Evolutionary conservation across 2,113 vertebrate species (phyloP).

Genomic region (Nanorana parkeri): DNA sequence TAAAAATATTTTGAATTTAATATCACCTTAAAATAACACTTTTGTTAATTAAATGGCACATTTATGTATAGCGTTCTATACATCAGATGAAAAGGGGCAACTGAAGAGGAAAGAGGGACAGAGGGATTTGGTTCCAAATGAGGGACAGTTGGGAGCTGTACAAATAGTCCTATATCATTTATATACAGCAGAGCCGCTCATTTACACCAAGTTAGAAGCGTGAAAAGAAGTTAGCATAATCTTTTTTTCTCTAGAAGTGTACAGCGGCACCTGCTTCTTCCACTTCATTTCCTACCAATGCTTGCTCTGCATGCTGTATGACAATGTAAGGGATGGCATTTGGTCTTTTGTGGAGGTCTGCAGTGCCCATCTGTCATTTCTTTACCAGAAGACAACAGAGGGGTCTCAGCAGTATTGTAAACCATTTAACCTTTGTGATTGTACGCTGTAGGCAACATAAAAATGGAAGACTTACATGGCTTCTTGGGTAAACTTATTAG

Average conservation of each 20-base stretch:
- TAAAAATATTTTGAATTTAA: too few relatives aligned
- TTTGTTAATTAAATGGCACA: too few relatives aligned
- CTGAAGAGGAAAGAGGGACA: too few relatives aligned
- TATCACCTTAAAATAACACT: too few relatives aligned
- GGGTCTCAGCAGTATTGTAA: constrained; percentile 13
- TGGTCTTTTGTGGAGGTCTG: constrained; percentile 57
- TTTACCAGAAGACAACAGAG: constrained; percentile 45
- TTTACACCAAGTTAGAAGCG: constrained; percentile 57
- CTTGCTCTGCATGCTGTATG: constrained; percentile 22
- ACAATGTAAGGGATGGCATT: not conserved
- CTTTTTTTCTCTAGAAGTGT: constrained; percentile 54
- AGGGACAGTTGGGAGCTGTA: too few relatives aligned
- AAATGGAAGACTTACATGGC: not conserved
- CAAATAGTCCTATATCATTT: too few relatives aligned
- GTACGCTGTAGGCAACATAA: not conserved
- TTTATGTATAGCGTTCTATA: too few relatives aligned
- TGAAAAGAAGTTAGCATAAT: constrained; percentile 59
- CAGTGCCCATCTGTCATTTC: constrained; percentile 61
- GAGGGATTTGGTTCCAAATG: too few relatives aligned
- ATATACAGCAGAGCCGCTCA: constrained; percentile 15
- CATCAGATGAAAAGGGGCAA: too few relatives aligned
- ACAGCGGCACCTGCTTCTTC: constrained; percentile 56
- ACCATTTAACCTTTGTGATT: constrained; percentile 41
- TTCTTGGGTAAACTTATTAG: not conserved
- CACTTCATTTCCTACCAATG: constrained; percentile 51